Evolutionary conservation across 2,797 vertebrate genomes (phyloP), one percentile per base, ranked within the genome.

Genomic region (Silurus aristotelis): DNA sequence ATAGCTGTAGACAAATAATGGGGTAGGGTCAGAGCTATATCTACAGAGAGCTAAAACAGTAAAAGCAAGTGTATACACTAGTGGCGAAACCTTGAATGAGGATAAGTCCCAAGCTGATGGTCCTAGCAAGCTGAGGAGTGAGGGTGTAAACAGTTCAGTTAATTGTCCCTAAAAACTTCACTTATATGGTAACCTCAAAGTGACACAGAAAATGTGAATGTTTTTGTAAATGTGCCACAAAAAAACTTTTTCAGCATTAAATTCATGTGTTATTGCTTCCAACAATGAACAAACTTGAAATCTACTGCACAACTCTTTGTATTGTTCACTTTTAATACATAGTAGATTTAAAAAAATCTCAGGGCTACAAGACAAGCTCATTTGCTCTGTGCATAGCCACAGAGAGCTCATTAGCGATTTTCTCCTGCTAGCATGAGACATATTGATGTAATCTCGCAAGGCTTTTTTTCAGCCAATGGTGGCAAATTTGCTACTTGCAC

Each of bases 371-470:
- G 56, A 73, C n/a, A 66, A 20, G 43, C 71, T 64, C 14, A 67
- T 60, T 82, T 22, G 27, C 27, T 66, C 58, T 75, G 2, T 38
- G 20, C 61, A 58, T 52, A 82, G 71, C 56, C 85, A 72, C 46
- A 64, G 68, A 76, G 9, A 43, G 67, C 81, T 86, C 77, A 83
- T 83, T 86, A 79, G 25, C 9, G 15, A 61, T 52, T 83, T 75
- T 38, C 55, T 61, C 85, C 85, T 78, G 72, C 55, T 78, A 27
- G 85, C 6, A 6, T 25, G 17, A 85, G 52, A 67, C 71, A 68
- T 46, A 82, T 82, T 82, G 20, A 60, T 78, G 52, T 68, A 15
- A 76, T 68, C 43, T 86, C 31, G 46, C 60, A 25, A 67, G 72
- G 84, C 38, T 55, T 77, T 64, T 66, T 48, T 83, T 38, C 55